phyloP scores from a whole-genome alignment of 2,113 vertebrate species.

The Anolis carolinensis region DNA sequence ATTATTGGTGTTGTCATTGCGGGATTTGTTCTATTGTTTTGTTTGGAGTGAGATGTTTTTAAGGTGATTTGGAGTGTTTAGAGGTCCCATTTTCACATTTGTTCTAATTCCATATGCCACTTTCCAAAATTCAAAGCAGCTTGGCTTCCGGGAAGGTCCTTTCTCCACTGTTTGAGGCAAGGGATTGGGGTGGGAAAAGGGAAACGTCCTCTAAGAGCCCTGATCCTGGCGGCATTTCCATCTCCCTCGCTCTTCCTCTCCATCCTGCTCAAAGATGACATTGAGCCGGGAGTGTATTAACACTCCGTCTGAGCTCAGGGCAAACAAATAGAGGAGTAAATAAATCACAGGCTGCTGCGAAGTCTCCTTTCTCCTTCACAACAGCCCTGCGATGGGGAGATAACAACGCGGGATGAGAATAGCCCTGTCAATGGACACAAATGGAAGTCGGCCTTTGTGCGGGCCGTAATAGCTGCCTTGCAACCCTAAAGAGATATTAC shows the following conservation, averaged over 20 bases:
- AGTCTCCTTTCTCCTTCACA: background rate
- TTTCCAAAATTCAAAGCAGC: background rate
- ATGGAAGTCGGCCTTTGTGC: constrained; percentile 5
- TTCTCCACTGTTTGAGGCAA: background rate
- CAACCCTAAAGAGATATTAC: background rate
- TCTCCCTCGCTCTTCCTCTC: background rate
- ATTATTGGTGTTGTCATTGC: background rate
- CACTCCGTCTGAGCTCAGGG: constrained; percentile 2
- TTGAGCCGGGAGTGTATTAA: background rate
- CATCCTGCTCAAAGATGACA: background rate
- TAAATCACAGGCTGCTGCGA: background rate
- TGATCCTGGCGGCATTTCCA: background rate
- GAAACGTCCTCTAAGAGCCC: background rate
- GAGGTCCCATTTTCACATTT: background rate
- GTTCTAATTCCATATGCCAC: background rate
- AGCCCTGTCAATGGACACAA: background rate
- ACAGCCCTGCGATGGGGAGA: background rate
- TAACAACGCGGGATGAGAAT: background rate
- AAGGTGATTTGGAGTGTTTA: background rate
- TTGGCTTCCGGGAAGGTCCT: too few species aligned
- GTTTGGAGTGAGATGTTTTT: background rate
- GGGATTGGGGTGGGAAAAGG: background rate
- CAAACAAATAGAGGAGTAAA: constrained; percentile 9
- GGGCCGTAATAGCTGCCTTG: background rate
- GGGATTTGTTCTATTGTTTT: background rate